These are phyloP conservation scores for Drosophila kikkawai DNA, from an alignment of 1,140 invertebrate genomes.

Conservation along the genomic window DNA sequence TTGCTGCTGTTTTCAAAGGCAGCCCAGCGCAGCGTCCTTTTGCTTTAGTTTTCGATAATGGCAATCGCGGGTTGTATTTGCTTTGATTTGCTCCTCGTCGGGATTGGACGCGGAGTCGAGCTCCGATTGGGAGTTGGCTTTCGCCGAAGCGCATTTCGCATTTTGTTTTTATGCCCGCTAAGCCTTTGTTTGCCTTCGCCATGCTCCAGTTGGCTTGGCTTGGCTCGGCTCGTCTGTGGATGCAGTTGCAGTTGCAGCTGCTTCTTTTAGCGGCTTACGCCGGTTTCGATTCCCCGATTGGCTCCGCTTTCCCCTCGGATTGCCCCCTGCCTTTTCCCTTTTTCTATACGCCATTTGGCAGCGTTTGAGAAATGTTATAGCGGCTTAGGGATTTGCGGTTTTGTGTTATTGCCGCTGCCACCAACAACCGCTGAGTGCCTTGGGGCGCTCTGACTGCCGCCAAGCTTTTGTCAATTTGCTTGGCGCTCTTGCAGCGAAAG, in stretches of 20 bases:
- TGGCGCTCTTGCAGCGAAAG: constrained; percentile 50
- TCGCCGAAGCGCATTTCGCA: constrained; percentile 33
- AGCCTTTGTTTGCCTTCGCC: constrained; percentile 75
- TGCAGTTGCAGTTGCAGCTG: constrained; percentile 50
- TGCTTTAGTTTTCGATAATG: constrained; percentile 64
- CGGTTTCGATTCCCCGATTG: constrained; percentile 52
- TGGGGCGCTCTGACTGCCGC: constrained; percentile 32
- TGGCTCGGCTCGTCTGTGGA: constrained; percentile 4
- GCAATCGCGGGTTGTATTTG: constrained; percentile 79
- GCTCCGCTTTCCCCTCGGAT: constrained; percentile 18
- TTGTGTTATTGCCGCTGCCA: constrained; percentile 68
- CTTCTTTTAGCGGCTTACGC: constrained; percentile 59
- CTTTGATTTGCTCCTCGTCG: constrained; percentile 69
- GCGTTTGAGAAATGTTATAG: constrained; percentile 77
- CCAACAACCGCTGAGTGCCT: constrained; percentile 48
- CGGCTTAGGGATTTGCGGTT: constrained; percentile 76
- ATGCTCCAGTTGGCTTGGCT: constrained; percentile 42
- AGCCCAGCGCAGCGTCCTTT: constrained; percentile 27
- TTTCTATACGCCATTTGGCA: constrained; percentile 32
- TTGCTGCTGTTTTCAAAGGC: constrained; percentile 47
- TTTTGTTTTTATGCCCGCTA: constrained; percentile 60
- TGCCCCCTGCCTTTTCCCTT: background rate
- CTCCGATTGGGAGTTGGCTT: constrained; percentile 9
- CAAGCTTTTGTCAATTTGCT: constrained; percentile 75
- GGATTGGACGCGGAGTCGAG: constrained; percentile 14